Evolutionary conservation across 2,797 vertebrate species (phyloP).

Genomic region (Mormyrus proboscirostris): DNA sequence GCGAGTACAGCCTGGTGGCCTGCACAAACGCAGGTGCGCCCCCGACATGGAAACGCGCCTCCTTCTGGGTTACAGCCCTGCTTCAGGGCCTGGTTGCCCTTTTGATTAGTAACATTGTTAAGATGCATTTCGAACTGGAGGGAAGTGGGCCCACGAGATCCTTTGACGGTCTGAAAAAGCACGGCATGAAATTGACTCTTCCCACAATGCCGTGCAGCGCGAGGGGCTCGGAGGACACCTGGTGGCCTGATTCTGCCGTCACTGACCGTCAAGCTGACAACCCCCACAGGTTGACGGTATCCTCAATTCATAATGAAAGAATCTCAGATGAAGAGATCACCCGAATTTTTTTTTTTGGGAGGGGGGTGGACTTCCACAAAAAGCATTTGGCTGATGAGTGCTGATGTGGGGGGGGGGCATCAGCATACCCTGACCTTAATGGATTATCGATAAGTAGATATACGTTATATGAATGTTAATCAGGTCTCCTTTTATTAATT

Average conservation of each 20-base stretch:
- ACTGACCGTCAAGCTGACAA: not conserved
- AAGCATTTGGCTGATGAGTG: not conserved
- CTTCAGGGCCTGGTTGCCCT: not conserved
- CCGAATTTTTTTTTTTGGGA: not conserved
- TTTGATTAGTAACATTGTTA: not conserved
- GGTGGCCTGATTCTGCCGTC: not conserved
- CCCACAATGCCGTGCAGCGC: not conserved
- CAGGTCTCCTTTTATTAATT: not conserved
- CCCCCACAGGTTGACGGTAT: not conserved
- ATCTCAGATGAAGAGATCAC: not conserved
- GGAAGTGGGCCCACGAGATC: not conserved
- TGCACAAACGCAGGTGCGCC: conserved; percentile 72
- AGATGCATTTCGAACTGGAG: not conserved
- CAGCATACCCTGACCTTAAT: not conserved
- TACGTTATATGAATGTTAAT: not conserved
- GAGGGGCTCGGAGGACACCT: not conserved
- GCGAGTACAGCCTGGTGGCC: conserved; percentile 68
- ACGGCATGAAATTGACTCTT: not conserved
- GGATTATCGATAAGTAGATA: not conserved
- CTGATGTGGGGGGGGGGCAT: not conserved
- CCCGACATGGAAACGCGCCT: not conserved
- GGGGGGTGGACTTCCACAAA: not conserved
- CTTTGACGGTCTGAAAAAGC: not conserved
- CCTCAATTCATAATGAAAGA: not conserved
- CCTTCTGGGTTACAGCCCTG: not conserved